phyloP scores from a whole-genome alignment of 1,140 invertebrate species.

The Ceratina australensis region DNA sequence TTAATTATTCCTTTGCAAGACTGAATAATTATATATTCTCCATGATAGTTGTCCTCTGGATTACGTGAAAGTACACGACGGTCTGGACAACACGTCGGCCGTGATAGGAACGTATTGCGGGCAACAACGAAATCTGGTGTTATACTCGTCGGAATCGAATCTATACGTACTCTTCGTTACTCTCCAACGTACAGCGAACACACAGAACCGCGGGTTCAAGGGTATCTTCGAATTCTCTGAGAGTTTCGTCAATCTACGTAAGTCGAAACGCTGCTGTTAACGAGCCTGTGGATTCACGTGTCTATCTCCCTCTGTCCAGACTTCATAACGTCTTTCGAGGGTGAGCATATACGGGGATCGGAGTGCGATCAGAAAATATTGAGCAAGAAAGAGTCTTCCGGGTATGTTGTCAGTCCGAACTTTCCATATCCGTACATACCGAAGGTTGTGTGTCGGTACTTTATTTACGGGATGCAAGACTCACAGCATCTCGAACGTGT shows the following conservation, averaged over 20 bases:
- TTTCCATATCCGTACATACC: constrained; percentile 96
- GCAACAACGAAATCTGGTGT: constrained; percentile 95
- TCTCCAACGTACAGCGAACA: constrained; percentile 91
- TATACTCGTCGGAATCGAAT: constrained; percentile 94
- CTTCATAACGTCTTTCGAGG: constrained; percentile 93
- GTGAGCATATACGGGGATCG: constrained; percentile 95
- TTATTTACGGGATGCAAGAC: constrained; percentile 98
- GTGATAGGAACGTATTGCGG: constrained; percentile 99
- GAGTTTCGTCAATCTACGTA: constrained; percentile 96
- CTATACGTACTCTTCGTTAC: constrained; percentile 95
- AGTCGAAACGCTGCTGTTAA: constrained; percentile 61
- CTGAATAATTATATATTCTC: neutral
- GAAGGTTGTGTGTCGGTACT: constrained; percentile 97
- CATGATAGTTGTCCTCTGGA: constrained; percentile 97
- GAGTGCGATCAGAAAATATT: constrained; percentile 99
- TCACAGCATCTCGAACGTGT: constrained; percentile 96
- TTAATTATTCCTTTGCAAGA: neutral
- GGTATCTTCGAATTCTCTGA: constrained; percentile 98
- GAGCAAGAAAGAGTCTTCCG: constrained; percentile 94
- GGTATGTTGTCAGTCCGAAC: constrained; percentile 95
- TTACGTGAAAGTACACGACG: constrained; percentile 98
- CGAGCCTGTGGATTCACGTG: constrained; percentile 2
- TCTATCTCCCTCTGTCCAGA: constrained; percentile 79
- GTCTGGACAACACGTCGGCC: constrained; percentile 89
- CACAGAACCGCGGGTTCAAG: constrained; percentile 96